phyloP scores from a whole-genome alignment of 2,888 invertebrate genomes.

The Lepidocyrtoides sp. region DNA sequence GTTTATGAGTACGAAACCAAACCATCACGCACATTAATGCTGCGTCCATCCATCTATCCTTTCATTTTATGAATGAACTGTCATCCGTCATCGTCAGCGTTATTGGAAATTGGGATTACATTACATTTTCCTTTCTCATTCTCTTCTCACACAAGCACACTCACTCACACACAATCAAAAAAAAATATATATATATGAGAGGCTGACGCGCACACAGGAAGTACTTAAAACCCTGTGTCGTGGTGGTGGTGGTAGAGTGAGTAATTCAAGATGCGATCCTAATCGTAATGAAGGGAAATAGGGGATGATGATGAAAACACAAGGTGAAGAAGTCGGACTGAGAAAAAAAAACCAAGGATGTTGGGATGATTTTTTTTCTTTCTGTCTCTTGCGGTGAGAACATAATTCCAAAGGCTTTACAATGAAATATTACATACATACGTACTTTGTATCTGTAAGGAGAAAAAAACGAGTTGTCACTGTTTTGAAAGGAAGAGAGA shows the following conservation, averaged over 20 bases:
- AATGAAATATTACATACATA: neutral
- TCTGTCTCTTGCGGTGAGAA: slow-evolving; percentile 67
- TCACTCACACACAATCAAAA: neutral
- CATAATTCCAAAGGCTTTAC: slow-evolving; percentile 52
- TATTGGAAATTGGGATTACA: slow-evolving; percentile 29
- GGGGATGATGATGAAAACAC: slow-evolving; percentile 32
- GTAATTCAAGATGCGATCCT: slow-evolving; percentile 30
- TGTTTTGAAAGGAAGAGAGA: neutral
- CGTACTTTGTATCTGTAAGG: neutral
- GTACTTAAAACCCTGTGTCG: slow-evolving; percentile 55
- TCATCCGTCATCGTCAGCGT: slow-evolving; percentile 64
- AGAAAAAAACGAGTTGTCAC: slow-evolving; percentile 12
- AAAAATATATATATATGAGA: neutral
- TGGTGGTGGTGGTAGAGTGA: neutral
- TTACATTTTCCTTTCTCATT: neutral
- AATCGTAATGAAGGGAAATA: slow-evolving; percentile 19
- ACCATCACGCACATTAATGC: neutral
- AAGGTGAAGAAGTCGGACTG: slow-evolving; percentile 2
- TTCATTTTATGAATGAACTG: slow-evolving; percentile 59
- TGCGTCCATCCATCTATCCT: neutral
- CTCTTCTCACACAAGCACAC: neutral
- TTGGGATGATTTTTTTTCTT: slow-evolving; percentile 52
- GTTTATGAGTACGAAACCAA: neutral
- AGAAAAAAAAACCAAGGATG: slow-evolving; percentile 45
- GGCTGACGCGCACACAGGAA: slow-evolving; percentile 55